phyloP scores from a whole-genome alignment of 2,888 invertebrate genomes.

The Drosophila suboccidentalis region DNA sequence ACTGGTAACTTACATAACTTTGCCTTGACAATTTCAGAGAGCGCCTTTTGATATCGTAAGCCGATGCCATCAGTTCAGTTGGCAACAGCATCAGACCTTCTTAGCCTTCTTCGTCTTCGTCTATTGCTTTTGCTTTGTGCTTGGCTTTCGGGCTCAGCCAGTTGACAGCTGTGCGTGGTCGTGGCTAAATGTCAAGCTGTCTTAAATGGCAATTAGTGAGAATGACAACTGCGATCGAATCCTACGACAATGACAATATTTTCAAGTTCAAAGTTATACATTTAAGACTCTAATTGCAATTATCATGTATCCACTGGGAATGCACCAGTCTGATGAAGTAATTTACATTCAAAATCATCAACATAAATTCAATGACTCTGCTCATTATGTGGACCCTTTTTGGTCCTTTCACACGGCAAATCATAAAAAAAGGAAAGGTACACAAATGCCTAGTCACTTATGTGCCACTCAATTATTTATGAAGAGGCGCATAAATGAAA shows the following conservation, averaged over 20 bases:
- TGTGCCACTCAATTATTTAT: conserved; percentile 71
- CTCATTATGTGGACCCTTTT: conserved; percentile 45
- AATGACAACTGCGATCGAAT: conserved; percentile 15
- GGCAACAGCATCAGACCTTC: conserved; percentile 22
- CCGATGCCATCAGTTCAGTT: conserved; percentile 28
- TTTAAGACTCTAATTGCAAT: conserved; percentile 42
- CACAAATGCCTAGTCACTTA: conserved; percentile 59
- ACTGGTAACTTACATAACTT: conserved; percentile 22
- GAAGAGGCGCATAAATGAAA: conserved; percentile 39
- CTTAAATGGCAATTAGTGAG: conserved; percentile 54
- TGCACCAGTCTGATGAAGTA: conserved; percentile 25
- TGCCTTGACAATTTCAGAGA: conserved; percentile 1
- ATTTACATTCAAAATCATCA: conserved; percentile 68
- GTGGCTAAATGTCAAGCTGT: conserved; percentile 46
- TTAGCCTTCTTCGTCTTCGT: neutral
- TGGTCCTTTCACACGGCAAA: conserved; percentile 12
- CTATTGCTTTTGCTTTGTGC: neutral
- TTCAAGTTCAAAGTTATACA: neutral
- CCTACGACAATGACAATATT: neutral
- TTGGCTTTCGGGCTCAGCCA: conserved; percentile 13
- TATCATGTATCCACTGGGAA: conserved; percentile 35
- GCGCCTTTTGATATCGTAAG: conserved; percentile 37
- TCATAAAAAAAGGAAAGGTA: conserved; percentile 34
- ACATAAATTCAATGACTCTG: conserved; percentile 77
- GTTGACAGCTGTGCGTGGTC: conserved; percentile 34